A percentile compares a stretch with the other conserved stretches of the same genome.
phyloP scores from a whole-genome alignment of 2,113 vertebrate species.

The Psephotus haematonotus region DNA sequence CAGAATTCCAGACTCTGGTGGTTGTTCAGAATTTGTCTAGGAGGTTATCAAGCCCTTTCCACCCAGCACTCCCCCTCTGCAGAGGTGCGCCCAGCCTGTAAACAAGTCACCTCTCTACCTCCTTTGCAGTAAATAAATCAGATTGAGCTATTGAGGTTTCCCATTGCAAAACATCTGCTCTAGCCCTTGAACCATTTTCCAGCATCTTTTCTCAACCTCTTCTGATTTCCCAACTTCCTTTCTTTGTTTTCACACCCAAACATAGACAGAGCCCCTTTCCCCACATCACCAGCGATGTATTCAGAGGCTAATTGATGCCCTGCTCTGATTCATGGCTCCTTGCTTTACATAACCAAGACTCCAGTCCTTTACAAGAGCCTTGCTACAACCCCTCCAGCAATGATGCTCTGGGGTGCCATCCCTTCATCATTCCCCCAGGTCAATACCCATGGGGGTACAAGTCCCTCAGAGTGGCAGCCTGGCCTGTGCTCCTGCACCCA shows the following conservation, averaged over 20 bases:
- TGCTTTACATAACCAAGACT: slow-evolving; percentile 2
- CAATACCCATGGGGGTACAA: rapidly evolving
- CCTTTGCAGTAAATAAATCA: slow-evolving; percentile 32
- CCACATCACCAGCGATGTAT: background rate
- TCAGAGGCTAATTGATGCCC: background rate
- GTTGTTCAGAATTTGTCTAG: background rate
- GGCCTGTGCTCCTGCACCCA: background rate
- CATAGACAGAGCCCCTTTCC: background rate
- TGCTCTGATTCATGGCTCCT: slow-evolving; percentile 14
- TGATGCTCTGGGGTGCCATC: background rate
- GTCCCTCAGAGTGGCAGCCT: background rate
- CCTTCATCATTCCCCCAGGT: background rate
- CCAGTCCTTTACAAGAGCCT: background rate
- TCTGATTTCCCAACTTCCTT: background rate
- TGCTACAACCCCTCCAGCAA: background rate
- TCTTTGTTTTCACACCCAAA: background rate
- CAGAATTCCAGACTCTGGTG: background rate
- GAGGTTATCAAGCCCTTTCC: background rate
- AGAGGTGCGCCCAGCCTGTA: slow-evolving; percentile 14
- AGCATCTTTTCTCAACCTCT: background rate
- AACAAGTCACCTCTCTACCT: slow-evolving; percentile 12
- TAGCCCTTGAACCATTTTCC: background rate
- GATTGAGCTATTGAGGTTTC: background rate
- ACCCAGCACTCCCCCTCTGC: background rate
- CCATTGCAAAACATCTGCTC: background rate